Evolutionary conservation across 2,797 vertebrate species (phyloP).

Genomic region (Arrhamphus sclerolepis): DNA sequence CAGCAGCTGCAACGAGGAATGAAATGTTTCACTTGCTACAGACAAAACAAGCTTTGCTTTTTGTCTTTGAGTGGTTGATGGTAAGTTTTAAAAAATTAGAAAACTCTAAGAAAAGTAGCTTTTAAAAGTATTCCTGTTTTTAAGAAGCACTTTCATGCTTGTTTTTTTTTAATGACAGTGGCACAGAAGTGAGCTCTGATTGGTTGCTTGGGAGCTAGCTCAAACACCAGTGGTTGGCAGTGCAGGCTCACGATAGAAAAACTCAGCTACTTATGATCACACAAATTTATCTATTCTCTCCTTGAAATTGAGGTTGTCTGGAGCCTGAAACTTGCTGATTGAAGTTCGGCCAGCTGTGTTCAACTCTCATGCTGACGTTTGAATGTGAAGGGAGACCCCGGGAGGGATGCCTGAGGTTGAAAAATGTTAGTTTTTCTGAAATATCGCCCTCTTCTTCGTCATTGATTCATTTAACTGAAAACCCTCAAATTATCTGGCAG

Average conservation of each 20-base stretch:
- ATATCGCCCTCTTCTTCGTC: conserved; percentile 46
- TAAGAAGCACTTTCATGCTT: conserved; percentile 16
- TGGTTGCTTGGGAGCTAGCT: conserved; percentile 60
- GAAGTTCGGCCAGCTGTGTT: conserved; percentile 36
- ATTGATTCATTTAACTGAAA: conserved; percentile 65
- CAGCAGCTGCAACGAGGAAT: conserved; percentile 16
- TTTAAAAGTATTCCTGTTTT: conserved; percentile 2
- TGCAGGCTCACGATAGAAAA: conserved; percentile 19
- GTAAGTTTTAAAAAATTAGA: not conserved
- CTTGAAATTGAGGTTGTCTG: conserved; percentile 58
- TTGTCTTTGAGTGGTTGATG: not conserved
- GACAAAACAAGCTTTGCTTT: conserved; percentile 10
- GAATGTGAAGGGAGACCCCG: conserved; percentile 61
- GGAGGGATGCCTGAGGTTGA: conserved; percentile 64
- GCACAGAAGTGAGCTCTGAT: conserved; percentile 34
- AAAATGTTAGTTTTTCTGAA: conserved; percentile 58
- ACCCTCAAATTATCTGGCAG: conserved; percentile 40
- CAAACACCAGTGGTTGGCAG: conserved; percentile 53
- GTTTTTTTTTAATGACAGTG: conserved; percentile 59
- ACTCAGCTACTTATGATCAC: conserved; percentile 58
- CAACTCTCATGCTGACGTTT: conserved; percentile 39
- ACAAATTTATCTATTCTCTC: conserved; percentile 59
- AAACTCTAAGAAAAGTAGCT: not conserved
- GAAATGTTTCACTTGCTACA: conserved; percentile 16
- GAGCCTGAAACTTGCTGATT: conserved; percentile 45